Base-by-base conservation (phyloP, 2,797 vertebrate species). In the Trematomus bernacchii region DNA sequence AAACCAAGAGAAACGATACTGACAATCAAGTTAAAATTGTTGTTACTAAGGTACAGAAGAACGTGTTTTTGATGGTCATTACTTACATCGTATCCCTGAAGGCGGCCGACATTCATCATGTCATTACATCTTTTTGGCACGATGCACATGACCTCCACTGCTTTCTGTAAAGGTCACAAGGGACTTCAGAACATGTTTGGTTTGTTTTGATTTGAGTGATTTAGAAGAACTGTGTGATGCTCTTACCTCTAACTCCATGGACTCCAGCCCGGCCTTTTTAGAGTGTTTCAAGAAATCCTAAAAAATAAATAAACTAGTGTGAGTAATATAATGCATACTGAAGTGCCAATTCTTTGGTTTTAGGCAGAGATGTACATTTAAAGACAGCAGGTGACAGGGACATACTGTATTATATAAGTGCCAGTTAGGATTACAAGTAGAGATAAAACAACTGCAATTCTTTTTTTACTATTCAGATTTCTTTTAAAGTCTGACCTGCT, bases 81-180 rank as follows among this genome's bases (percentile, higher is more conserved):
- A 40, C 93, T 97, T 96, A 99, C 98, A 77, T 99, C 98, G 85
- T 99, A 99, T 92, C 98, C 98, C 92, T 99, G 98, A 68, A 99
- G 97, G 55, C 98, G 94, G 43, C 98, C 98, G 12, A 99, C 97
- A 85, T 97, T 99, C 98, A 99, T 99, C 97, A 99, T 98, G 90
- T 99, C 98, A 53, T 99, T 99, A 91, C 98, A 99, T 76, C 96
- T 96, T 95, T 99, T 99, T 19, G 98, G 96, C 80, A 99, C 96
- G 52, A 99, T 94, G 93, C 97, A 99, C 97, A 99, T 99, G 90
- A 99, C 96, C 89, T 99, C 98, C 88, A 99, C 96, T 5, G 98
- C 95, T 97, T 96, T 99, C 98, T 99, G 84, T 18, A 75, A 79
- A 60, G 67, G 46, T 12, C 66, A 66, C 4, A 82, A 55, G 79